Conservation (phyloP, 2,797 vertebrate species). For the Hypotaenidia philippensis region DNA sequence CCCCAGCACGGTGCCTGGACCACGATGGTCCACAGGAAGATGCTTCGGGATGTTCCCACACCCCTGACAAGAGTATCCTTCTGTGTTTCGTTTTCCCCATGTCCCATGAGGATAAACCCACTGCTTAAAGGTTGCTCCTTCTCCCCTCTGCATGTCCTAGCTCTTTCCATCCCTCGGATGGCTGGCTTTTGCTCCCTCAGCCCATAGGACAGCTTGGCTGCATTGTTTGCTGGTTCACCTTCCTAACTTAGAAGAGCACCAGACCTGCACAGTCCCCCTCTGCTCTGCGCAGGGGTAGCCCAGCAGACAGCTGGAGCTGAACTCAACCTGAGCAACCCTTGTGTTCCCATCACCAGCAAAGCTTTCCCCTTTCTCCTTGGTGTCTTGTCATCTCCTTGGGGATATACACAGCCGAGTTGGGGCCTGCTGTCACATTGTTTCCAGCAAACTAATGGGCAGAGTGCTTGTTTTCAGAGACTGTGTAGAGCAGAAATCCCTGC, state of each 20-base stretch:
- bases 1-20: background rate
- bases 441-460: slow-evolving; percentile 34
- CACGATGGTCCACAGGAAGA: background rate
- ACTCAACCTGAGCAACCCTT: background rate
- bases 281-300: background rate
- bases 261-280: background rate
- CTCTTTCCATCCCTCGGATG: background rate
- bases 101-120: background rate
- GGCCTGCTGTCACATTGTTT: slow-evolving; percentile 24
- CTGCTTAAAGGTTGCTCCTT: background rate
- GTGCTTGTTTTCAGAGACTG: slow-evolving; percentile 25
- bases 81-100: background rate
- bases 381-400: background rate
- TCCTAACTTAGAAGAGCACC: accelerated
- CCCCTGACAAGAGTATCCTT: background rate
- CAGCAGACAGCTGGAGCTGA: background rate
- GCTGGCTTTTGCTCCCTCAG: background rate
- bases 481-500: slow-evolving; percentile 36
- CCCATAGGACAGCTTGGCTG: background rate
- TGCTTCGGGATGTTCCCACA: background rate
- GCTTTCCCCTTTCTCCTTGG: background rate
- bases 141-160: background rate
- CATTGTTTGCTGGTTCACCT: background rate
- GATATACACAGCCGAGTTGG: background rate
- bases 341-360: background rate